Base-by-base conservation (phyloP, 2,888 invertebrate genomes). In the Eristalinus aeneus region DNA sequence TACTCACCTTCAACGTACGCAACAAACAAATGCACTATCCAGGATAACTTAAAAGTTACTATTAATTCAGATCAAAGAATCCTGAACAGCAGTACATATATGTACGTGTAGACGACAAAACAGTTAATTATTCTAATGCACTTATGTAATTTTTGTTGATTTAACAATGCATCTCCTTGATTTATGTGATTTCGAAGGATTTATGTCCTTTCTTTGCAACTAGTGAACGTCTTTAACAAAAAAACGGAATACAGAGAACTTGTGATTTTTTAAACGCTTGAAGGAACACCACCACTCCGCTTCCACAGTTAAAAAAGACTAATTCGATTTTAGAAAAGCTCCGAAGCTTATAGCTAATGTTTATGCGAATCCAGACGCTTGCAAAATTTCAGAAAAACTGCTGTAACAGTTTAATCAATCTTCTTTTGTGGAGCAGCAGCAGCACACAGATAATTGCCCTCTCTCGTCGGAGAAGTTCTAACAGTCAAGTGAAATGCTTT, bases 251-350 rank as follows among this genome's bases (percentile, higher is more conserved):
- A 46, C 46, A 46, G 46, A 46, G 46, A 46, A 16, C 16, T 46
- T 46, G 16, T 46, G 16, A 46, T 46, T 46, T 46, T 16, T 71
- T 22, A 53, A 63, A 63, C 75, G 75, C 65, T 65, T 32, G 31
- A 46, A 72, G 46, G 72, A 36, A 71, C 65, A 75, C 79, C 32
- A 53, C 83, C 46, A 84, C 73, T 73, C 74, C 34, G 32, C 46
- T 60, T 71, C 53, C 58, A 79, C 79, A 46, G 84, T 84, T 79
- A 71, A 64, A 71, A 39, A 71, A 79, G 84, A 84, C 84, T 84
- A 69, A 84, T 53, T 84, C 60, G 31, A n/a, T 61, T 46, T 27
- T 56, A 20, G 12, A 61, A 60, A 63, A 75, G 79, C 69, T 71
- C 64, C 60, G 65, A 36, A 71, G 74, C 79, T 84, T 67, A 63